Conservation (phyloP, 2,888 invertebrate species). For the Mechanitis mazaeus region DNA sequence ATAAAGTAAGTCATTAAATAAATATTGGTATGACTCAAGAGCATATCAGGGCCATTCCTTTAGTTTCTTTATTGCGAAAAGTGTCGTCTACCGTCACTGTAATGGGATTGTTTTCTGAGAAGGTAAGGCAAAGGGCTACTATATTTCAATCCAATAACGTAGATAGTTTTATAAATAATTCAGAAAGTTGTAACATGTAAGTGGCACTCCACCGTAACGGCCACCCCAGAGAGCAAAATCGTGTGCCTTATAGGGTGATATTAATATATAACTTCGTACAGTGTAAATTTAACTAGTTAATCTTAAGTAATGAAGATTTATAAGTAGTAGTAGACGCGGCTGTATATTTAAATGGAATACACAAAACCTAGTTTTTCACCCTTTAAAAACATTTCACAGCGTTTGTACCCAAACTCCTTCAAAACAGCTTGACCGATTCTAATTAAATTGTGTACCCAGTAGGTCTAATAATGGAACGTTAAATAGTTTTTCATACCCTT, state of each 20-base stretch:
- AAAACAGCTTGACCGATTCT: too few species aligned
- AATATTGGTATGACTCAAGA: slow-evolving; percentile 18
- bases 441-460: too few species aligned
- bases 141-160: slow-evolving; percentile 71
- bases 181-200: slow-evolving; percentile 72
- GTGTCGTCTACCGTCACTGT: slow-evolving; percentile 34
- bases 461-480: too few species aligned
- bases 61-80: slow-evolving; percentile 26
- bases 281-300: slow-evolving; percentile 51
- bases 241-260: slow-evolving; percentile 48
- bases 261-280: slow-evolving; percentile 60
- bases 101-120: slow-evolving; percentile 47
- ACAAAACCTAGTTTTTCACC: too few species aligned
- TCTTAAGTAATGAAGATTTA: too few species aligned
- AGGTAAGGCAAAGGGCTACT: slow-evolving; percentile 45
- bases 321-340: too few species aligned
- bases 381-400: too few species aligned
- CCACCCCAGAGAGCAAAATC: slow-evolving; percentile 54
- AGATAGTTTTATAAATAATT: slow-evolving; percentile 73
- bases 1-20: background rate
- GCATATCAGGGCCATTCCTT: slow-evolving; percentile 18
- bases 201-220: slow-evolving; percentile 67
- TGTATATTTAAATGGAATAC: too few species aligned
- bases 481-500: too few species aligned
- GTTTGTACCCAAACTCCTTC: too few species aligned